A percentile compares a stretch with the other conserved stretches of the same genome.
phyloP scores from a whole-genome alignment of 2,888 invertebrate species.

The Drepana falcataria region DNA sequence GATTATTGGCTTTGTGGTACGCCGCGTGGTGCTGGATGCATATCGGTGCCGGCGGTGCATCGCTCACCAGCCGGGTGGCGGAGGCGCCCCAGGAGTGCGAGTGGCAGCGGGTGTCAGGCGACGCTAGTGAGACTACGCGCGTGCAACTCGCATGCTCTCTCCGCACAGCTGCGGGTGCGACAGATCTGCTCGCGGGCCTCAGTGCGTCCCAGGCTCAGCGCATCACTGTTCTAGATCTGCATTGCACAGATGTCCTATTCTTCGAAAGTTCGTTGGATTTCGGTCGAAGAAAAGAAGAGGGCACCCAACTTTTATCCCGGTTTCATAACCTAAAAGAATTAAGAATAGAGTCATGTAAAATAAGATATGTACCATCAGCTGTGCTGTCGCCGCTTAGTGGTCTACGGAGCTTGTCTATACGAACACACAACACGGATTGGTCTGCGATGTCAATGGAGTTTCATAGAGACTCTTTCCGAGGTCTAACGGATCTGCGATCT shows the following conservation, averaged over 20 bases:
- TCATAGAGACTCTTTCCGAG: constrained; percentile 84
- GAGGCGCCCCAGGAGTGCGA: constrained; percentile 86
- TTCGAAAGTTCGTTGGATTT: constrained; percentile 84
- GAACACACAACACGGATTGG: constrained; percentile 89
- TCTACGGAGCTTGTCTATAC: constrained; percentile 81
- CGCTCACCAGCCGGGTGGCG: constrained; percentile 75
- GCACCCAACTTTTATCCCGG: constrained; percentile 78
- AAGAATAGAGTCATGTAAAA: constrained; percentile 87
- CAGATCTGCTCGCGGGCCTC: constrained; percentile 81
- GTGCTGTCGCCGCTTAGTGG: constrained; percentile 83
- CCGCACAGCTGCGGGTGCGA: constrained; percentile 82
- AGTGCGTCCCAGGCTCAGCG: constrained; percentile 83
- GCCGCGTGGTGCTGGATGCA: constrained; percentile 62
- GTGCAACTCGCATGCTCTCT: constrained; percentile 82
- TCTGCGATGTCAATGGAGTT: constrained; percentile 88
- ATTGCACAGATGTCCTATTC: constrained; percentile 85
- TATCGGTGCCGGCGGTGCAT: constrained; percentile 58
- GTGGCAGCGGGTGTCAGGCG: constrained; percentile 80
- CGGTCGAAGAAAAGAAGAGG: constrained; percentile 71
- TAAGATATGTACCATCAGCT: constrained; percentile 84
- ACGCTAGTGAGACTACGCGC: constrained; percentile 75
- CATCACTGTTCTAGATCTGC: constrained; percentile 82
- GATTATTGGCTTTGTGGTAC: constrained; percentile 65
- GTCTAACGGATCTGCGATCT: constrained; percentile 81
- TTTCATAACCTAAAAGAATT: constrained; percentile 83